Evolutionary conservation across 2,113 vertebrate species (phyloP), one percentile per base, ranked within the genome.

Genomic region (Ceratotherium simum): DNA sequence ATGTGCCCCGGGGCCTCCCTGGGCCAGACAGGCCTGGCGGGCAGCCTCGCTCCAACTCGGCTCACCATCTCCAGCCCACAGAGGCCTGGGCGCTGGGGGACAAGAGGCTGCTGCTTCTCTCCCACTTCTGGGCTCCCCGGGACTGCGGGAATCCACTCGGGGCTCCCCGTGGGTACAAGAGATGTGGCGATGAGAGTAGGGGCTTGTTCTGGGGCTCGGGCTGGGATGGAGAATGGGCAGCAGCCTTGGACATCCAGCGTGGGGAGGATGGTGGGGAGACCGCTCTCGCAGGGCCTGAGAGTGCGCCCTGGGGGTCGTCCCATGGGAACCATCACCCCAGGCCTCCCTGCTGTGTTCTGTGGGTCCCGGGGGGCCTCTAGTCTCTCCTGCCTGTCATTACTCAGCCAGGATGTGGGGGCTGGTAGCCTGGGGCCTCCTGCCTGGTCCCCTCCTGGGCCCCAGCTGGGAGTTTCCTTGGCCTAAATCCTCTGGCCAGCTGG

Each of bases 401-500:
- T 60, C 33, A 33, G 48, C n/a, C 39, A 0, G 36, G 12, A 5
- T 0, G 0, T 64, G 60, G 70, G 46, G 88, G 6, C 79, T 48
- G 20, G 51, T 12, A 48, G 42, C 51, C 64, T 21, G 72, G 60
- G 69, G 20, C 48, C 80, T 4, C 48, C 96, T 90, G 12, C 58
- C 96, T 51, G 76, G 96, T 89, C 72, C 95, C 79, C 42, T 92
- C 96, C 93, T 85, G 29, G 97, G 96, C 85, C 72, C 69, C 98
- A 95, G 97, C 96, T 69, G 91, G 97, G 93, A 14, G 69, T 58
- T 46, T 78, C 75, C 62, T 29, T 84, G 91, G 95, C 97, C 80
- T 98, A 99, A 99, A 99, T 99, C 99, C 99, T 97, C 95, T 95
- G 96, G 95, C 96, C 91, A 98, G 98, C 98, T 99, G 98, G 98